Percentiles rank a stretch among this genome's conserved stretches.
phyloP scores from a whole-genome alignment of 2,888 invertebrate genomes.

The Micropterix aruncella region DNA sequence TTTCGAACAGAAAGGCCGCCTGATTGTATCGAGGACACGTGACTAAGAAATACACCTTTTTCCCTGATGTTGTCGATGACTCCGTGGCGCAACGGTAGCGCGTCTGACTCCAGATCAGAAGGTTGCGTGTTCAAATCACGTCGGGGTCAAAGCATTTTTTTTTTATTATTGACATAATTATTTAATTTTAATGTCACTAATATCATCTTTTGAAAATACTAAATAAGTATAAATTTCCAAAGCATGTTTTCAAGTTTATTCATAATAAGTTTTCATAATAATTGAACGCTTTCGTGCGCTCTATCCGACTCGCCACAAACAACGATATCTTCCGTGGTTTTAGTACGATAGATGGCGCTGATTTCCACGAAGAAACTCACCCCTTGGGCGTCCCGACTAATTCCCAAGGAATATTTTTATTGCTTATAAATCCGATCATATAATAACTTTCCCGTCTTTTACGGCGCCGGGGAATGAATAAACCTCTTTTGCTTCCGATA shows the following conservation, averaged over 20 bases:
- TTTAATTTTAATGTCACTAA: background rate
- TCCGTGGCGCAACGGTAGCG: conserved; percentile 79
- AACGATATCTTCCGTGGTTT: too few species aligned
- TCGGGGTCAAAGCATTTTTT: conserved; percentile 45
- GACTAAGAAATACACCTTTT: too few species aligned
- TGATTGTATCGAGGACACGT: too few species aligned
- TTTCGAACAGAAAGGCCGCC: too few species aligned
- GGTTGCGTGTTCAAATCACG: conserved; percentile 80
- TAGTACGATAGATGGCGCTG: too few species aligned
- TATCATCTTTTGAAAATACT: too few species aligned
- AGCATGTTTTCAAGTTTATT: too few species aligned
- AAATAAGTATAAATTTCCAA: too few species aligned
- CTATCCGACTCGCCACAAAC: too few species aligned
- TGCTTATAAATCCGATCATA: conserved; percentile 8
- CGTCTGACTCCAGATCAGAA: conserved; percentile 83
- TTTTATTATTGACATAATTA: background rate
- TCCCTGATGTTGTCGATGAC: conserved; percentile 29
- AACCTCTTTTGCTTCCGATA: background rate
- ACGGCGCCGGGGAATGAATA: background rate
- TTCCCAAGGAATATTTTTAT: conserved; percentile 10
- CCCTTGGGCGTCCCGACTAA: background rate
- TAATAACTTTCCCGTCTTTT: background rate
- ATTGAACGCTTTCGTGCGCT: too few species aligned
- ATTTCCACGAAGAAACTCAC: too few species aligned
- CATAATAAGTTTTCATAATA: too few species aligned